Evolutionary conservation across 2,888 invertebrate genomes (phyloP).

Genomic region (Miltochrista miniata): DNA sequence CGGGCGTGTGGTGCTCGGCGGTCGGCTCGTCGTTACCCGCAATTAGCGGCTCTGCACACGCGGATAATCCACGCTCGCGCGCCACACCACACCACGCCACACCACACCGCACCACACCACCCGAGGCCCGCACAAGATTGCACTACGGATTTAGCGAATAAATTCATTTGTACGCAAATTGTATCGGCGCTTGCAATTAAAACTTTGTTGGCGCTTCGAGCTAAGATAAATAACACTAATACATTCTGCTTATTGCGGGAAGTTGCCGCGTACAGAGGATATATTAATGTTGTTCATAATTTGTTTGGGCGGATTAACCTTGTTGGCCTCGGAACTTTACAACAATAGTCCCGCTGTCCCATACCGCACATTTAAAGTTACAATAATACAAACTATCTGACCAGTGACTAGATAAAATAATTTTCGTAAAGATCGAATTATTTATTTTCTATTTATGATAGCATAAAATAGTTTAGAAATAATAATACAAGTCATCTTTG

Average conservation of each 20-base stretch:
- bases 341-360: slow-evolving; percentile 65
- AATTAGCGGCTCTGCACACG: slow-evolving; percentile 79
- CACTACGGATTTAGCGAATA: slow-evolving; percentile 81
- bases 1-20: slow-evolving; percentile 33
- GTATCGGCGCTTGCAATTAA: slow-evolving; percentile 84
- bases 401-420: slow-evolving; percentile 2
- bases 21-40: slow-evolving; percentile 69
- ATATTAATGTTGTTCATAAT: slow-evolving; percentile 82
- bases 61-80: slow-evolving; percentile 70
- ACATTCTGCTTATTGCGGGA: slow-evolving; percentile 82
- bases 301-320: slow-evolving; percentile 79
- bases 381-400: slow-evolving; percentile 24
- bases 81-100: slow-evolving; percentile 14
- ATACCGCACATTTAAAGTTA: slow-evolving; percentile 53
- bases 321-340: slow-evolving; percentile 67
- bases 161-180: slow-evolving; percentile 84
- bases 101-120: slow-evolving; percentile 23
- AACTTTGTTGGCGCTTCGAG: slow-evolving; percentile 81
- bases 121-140: slow-evolving; percentile 61
- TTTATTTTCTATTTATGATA: too few species aligned
- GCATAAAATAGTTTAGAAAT: too few species aligned
- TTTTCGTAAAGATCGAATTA: background rate
- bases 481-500: too few species aligned
- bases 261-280: slow-evolving; percentile 79
- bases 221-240: slow-evolving; percentile 84